Evolutionary conservation across 2,113 vertebrate genomes (phyloP).

Genomic region (Carassius carassius): DNA sequence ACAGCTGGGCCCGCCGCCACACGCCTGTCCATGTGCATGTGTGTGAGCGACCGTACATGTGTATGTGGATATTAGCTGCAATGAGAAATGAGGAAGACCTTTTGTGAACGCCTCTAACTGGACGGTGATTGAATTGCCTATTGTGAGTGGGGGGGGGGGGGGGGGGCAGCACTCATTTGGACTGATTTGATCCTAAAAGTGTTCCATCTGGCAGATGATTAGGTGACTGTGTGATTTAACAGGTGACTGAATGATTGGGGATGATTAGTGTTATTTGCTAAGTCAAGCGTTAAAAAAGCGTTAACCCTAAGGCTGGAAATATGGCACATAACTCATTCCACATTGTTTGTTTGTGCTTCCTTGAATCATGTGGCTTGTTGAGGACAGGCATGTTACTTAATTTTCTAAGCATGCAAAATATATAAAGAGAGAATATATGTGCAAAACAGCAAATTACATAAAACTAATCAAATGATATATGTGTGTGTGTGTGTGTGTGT

Average conservation of each 20-base stretch:
- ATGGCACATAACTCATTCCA: background rate
- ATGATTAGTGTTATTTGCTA: slow-evolving; percentile 16
- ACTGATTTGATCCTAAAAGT: slow-evolving; percentile 22
- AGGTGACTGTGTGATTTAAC: slow-evolving; percentile 10
- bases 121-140: slow-evolving; percentile 36
- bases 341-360: slow-evolving; percentile 12
- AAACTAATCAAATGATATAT: no score
- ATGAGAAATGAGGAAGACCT: slow-evolving; percentile 33
- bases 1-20: slow-evolving; percentile 47
- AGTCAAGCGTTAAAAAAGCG: slow-evolving; percentile 10
- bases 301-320: slow-evolving; percentile 5
- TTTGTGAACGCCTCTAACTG: slow-evolving; percentile 30
- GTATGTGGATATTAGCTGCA: slow-evolving; percentile 36
- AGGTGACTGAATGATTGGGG: slow-evolving; percentile 15
- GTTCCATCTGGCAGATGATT: slow-evolving; percentile 4
- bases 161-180: background rate
- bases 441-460: background rate
- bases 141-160: background rate
- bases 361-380: slow-evolving; percentile 11
- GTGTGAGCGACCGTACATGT: slow-evolving; percentile 37
- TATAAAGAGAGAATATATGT: background rate
- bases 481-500: no score
- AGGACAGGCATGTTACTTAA: background rate
- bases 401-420: background rate
- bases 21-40: slow-evolving; percentile 34